Conservation (phyloP, 2,797 vertebrate genomes). For the Typhlichthys subterraneus region DNA sequence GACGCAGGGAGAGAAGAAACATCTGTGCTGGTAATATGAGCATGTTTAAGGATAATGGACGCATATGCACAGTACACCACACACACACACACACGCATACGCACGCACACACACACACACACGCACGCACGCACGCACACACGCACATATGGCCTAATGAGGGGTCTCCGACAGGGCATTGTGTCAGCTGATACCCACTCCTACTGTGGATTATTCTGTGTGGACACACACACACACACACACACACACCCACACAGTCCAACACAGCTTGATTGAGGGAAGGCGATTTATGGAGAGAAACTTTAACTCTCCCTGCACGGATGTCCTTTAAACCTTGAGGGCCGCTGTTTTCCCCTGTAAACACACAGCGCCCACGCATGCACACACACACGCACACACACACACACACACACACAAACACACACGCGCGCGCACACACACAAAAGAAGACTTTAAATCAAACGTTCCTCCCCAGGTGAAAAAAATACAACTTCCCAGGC, state of each 20-base stretch:
- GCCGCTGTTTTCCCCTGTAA: too few relatives aligned
- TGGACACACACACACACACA: constrained; percentile 4
- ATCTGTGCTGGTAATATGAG: constrained; percentile 38
- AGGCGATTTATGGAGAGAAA: constrained; percentile 16
- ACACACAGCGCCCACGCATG: too few relatives aligned
- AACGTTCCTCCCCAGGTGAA: too few relatives aligned
- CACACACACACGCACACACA: too few relatives aligned
- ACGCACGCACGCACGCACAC: background rate
- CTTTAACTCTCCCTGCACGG: constrained; percentile 25
- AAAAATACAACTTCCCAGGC: too few relatives aligned
- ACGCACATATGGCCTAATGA: constrained; percentile 43
- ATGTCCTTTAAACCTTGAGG: constrained; percentile 31
- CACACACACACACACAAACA: too few relatives aligned
- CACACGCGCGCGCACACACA: too few relatives aligned
- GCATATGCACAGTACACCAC: constrained; percentile 29
- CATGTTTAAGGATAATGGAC: constrained; percentile 42
- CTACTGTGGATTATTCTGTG: background rate
- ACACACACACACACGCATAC: background rate
- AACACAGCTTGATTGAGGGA: background rate
- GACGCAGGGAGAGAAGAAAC: constrained; percentile 7
- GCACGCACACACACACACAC: constrained; percentile 14
- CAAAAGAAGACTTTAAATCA: too few relatives aligned
- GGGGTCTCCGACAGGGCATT: constrained; percentile 17
- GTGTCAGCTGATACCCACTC: constrained; percentile 45
- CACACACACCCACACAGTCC: constrained; percentile 12